These are phyloP conservation scores for Colletes gigas DNA, from an alignment of 1,140 invertebrate genomes.

Conservation along the genomic window DNA sequence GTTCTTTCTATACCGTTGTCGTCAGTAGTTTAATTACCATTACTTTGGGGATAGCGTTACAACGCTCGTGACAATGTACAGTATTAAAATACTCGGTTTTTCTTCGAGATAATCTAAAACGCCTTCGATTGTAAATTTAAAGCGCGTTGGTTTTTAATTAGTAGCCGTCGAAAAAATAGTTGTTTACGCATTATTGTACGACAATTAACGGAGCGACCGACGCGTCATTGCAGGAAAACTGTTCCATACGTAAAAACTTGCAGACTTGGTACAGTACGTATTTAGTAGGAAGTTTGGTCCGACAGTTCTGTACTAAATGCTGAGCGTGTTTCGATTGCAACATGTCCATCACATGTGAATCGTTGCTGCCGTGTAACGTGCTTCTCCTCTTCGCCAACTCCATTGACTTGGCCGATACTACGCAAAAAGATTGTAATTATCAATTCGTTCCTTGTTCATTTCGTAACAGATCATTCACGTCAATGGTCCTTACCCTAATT, in stretches of 20 bases:
- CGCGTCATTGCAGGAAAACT: slow-evolving; percentile 22
- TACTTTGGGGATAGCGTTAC: background rate
- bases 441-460: background rate
- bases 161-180: background rate
- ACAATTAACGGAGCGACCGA: slow-evolving; percentile 32
- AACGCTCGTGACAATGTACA: background rate
- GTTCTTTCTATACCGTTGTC: background rate
- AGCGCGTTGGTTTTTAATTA: background rate
- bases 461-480: background rate
- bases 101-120: background rate
- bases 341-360: slow-evolving; percentile 90
- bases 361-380: slow-evolving; percentile 94
- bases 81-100: background rate
- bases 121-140: background rate
- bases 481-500: slow-evolving; percentile 90
- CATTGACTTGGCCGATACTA: slow-evolving; percentile 97
- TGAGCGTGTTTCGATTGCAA: slow-evolving; percentile 57
- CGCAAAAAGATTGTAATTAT: slow-evolving; percentile 17
- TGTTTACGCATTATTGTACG: background rate
- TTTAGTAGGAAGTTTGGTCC: slow-evolving; percentile 76
- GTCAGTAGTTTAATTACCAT: slow-evolving; percentile 11
- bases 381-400: slow-evolving; percentile 93
- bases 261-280: slow-evolving; percentile 64
- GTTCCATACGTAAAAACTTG: slow-evolving; percentile 29
- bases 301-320: slow-evolving; percentile 70